These are phyloP conservation scores for Automeris io DNA, from an alignment of 2,888 invertebrate species.

Conservation along the genomic window DNA sequence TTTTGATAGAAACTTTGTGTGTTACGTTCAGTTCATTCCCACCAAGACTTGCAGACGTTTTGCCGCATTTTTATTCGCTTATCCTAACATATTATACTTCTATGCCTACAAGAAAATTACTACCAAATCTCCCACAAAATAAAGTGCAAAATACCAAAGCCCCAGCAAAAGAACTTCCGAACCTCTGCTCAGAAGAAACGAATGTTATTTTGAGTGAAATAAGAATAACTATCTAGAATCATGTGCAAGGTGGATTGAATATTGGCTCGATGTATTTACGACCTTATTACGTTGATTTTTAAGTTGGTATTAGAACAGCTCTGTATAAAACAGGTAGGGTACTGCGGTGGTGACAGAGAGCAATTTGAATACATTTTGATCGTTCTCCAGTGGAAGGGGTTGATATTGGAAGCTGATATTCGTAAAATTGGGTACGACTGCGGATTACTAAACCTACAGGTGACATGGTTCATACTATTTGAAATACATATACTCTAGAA, in stretches of 20 bases:
- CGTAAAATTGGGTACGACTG: constrained; percentile 51
- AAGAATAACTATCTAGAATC: constrained; percentile 69
- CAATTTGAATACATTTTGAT: constrained; percentile 76
- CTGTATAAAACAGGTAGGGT: constrained; percentile 41
- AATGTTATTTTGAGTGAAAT: constrained; percentile 72
- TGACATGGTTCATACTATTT: too few species aligned
- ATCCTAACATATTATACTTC: constrained; percentile 26
- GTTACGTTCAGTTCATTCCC: constrained; percentile 36
- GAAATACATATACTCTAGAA: too few species aligned
- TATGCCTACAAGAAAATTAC: constrained; percentile 13
- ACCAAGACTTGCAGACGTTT: constrained; percentile 34
- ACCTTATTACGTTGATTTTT: constrained; percentile 10
- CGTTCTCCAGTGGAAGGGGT: constrained; percentile 43
- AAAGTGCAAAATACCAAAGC: constrained; percentile 16
- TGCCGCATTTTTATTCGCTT: constrained; percentile 32
- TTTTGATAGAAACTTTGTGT: constrained; percentile 9
- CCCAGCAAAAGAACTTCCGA: constrained; percentile 23
- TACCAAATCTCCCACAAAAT: constrained; percentile 8
- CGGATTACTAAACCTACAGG: constrained; percentile 37
- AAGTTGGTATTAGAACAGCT: constrained; percentile 22
- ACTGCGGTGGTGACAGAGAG: constrained; percentile 52
- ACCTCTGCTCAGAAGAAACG: constrained; percentile 67
- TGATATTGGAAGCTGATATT: constrained; percentile 63
- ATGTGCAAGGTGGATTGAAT: constrained; percentile 21
- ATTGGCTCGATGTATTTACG: constrained; percentile 14